phyloP scores from a whole-genome alignment of 2,113 vertebrate species.

The Tonatia bakeri region DNA sequence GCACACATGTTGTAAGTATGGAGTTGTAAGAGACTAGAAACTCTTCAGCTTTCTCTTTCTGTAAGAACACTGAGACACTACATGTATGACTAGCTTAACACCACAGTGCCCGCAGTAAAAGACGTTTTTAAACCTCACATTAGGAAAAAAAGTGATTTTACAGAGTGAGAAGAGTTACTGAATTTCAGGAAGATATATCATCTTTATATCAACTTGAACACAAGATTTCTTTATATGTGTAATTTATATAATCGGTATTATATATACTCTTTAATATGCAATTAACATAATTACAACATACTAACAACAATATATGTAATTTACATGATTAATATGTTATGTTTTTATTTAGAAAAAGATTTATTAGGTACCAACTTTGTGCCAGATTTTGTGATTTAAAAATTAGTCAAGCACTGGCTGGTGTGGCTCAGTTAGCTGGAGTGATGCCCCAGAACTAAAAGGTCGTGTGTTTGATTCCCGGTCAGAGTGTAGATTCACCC shows the following conservation, averaged over 20 bases:
- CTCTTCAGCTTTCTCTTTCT: neutral
- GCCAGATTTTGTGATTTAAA: neutral
- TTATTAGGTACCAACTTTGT: neutral
- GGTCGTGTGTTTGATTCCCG: too few relatives aligned
- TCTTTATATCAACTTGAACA: neutral
- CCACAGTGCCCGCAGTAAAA: neutral
- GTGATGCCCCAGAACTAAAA: too few relatives aligned
- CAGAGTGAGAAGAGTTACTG: neutral
- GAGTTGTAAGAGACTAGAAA: neutral
- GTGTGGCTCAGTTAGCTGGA: too few relatives aligned
- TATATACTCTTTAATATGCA: neutral
- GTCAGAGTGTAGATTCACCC: too few relatives aligned
- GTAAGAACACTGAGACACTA: neutral
- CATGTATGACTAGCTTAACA: neutral
- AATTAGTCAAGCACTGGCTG: neutral
- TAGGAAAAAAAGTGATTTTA: neutral
- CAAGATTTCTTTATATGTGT: neutral
- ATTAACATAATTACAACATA: neutral
- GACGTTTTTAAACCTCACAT: neutral
- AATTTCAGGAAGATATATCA: neutral
- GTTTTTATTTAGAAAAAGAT: neutral
- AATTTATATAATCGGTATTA: neutral
- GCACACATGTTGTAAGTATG: neutral
- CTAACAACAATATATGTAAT: neutral
- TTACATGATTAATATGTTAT: neutral